Percentiles rank a stretch among this genome's conserved stretches.
phyloP scores from a whole-genome alignment of 2,888 invertebrate genomes.

The Pheosia gnoma region DNA sequence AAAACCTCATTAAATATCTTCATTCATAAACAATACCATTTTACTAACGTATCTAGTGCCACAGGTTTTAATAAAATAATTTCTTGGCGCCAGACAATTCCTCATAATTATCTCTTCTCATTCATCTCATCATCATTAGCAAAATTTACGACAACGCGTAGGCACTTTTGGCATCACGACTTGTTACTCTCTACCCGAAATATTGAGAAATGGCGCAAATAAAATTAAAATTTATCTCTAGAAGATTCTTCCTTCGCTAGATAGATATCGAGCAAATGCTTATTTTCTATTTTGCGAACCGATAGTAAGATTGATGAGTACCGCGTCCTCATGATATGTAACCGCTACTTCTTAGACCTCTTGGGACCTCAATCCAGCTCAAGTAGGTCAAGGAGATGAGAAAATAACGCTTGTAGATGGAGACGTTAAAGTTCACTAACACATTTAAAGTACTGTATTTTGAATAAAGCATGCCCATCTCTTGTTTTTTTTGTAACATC shows the following conservation, averaged over 20 bases:
- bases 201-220: slow-evolving; percentile 1
- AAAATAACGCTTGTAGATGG: slow-evolving; percentile 21
- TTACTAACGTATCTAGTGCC: background rate
- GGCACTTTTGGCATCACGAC: background rate
- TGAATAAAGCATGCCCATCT: no score
- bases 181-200: background rate
- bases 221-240: background rate
- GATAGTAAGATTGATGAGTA: slow-evolving; percentile 31
- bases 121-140: background rate
- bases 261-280: background rate
- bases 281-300: background rate
- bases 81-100: background rate
- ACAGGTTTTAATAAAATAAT: background rate
- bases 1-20: background rate
- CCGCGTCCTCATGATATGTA: slow-evolving; percentile 21
- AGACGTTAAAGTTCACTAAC: slow-evolving; percentile 2
- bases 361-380: slow-evolving; percentile 23
- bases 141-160: background rate
- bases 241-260: background rate
- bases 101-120: no score
- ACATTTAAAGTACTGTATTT: background rate
- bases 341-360: slow-evolving; percentile 17
- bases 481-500: no score
- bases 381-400: slow-evolving; percentile 28
- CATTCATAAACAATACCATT: slow-evolving; percentile 1